Conservation (phyloP, 2,888 invertebrate genomes). For the Tipula vernalis region DNA sequence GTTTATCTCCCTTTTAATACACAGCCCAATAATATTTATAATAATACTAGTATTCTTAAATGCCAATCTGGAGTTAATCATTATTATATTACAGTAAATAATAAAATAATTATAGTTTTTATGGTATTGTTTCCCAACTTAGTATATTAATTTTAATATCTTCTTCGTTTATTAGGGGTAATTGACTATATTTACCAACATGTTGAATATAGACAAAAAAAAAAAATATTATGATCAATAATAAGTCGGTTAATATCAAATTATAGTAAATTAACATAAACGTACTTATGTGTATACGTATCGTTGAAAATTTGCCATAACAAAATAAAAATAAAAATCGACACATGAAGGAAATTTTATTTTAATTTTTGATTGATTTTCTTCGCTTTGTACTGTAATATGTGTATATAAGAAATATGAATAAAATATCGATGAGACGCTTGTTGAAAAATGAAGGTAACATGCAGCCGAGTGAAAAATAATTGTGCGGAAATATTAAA, state of each 20-base stretch:
- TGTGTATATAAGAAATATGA: background rate
- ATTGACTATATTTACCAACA: background rate
- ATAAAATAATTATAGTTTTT: background rate
- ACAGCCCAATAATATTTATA: background rate
- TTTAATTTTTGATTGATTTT: conserved; percentile 4
- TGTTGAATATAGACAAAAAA: background rate
- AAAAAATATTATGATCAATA: background rate
- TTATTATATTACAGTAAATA: background rate
- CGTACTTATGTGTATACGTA: background rate
- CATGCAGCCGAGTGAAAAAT: background rate
- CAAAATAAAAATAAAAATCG: background rate
- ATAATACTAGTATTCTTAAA: background rate
- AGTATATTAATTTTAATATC: background rate
- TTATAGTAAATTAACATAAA: background rate
- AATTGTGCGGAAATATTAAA: background rate
- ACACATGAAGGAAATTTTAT: background rate
- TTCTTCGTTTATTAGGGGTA: background rate
- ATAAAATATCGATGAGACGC: background rate
- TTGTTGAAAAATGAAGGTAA: background rate
- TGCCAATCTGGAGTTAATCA: background rate
- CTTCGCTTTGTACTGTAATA: background rate
- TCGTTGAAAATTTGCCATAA: background rate
- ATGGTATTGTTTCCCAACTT: background rate
- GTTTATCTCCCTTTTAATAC: background rate
- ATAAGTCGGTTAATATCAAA: background rate